phyloP scores from a whole-genome alignment of 1,140 invertebrate species.

The Lethrus apterus region DNA sequence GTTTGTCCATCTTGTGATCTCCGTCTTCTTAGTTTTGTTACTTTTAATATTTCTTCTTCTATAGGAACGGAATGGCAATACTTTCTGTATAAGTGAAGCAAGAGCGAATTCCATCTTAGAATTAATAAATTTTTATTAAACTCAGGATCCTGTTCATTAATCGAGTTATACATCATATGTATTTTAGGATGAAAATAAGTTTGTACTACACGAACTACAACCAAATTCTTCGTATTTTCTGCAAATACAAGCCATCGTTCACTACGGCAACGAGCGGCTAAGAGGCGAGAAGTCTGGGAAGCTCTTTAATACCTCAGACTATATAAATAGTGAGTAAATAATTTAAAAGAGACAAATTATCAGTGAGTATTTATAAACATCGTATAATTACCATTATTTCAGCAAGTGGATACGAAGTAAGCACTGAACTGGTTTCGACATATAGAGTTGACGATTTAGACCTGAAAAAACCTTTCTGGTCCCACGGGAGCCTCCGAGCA shows the following conservation, averaged over 20 bases:
- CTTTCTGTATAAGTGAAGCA: too few relatives aligned
- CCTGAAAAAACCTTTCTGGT: slow-evolving; percentile 46
- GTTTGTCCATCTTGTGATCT: too few relatives aligned
- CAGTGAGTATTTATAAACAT: not conserved
- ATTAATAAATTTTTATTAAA: not conserved
- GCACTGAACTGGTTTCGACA: not conserved
- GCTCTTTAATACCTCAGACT: slow-evolving; percentile 57
- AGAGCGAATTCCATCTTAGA: not conserved
- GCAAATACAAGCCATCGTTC: slow-evolving; percentile 61
- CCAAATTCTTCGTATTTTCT: slow-evolving; percentile 61
- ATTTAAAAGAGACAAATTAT: not conserved
- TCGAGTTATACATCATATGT: not conserved
- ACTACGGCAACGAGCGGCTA: slow-evolving; percentile 55
- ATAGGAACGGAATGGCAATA: too few relatives aligned
- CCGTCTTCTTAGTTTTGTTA: too few relatives aligned
- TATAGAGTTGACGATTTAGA: slow-evolving; percentile 42
- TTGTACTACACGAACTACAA: slow-evolving; percentile 53
- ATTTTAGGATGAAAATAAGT: slow-evolving; percentile 48
- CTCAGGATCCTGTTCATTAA: too few relatives aligned
- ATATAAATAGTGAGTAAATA: slow-evolving; percentile 37
- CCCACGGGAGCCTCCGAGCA: slow-evolving; percentile 43
- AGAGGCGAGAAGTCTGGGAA: slow-evolving; percentile 58
- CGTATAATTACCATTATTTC: slow-evolving; percentile 2
- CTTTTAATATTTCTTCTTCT: too few relatives aligned
- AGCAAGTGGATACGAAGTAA: slow-evolving; percentile 1